phyloP scores from a whole-genome alignment of 1,140 invertebrate species.

The Steinernema khuongi region DNA sequence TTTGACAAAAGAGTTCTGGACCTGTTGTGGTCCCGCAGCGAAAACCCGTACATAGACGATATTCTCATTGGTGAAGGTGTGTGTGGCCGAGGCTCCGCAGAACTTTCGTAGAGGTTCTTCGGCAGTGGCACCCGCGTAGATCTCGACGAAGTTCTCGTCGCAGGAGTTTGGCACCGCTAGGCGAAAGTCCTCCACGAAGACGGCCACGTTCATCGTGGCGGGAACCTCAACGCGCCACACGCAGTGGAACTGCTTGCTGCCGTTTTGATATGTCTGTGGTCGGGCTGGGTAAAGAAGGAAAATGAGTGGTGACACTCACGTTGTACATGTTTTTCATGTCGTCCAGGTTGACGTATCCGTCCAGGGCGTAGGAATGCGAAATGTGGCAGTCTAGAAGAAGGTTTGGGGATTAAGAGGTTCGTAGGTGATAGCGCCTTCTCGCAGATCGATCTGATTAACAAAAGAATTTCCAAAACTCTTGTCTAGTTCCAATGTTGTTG shows the following conservation, averaged over 20 bases:
- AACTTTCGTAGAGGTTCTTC: slow-evolving; percentile 12
- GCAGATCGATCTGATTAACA: no score
- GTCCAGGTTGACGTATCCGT: slow-evolving; percentile 18
- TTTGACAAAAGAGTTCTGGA: slow-evolving; percentile 20
- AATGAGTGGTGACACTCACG: slow-evolving; percentile 1
- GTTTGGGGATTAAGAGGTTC: no score
- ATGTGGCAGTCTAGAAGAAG: slow-evolving; percentile 16
- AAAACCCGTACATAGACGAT: slow-evolving; percentile 32
- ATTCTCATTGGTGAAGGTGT: slow-evolving; percentile 30
- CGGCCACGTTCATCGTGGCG: slow-evolving; percentile 19
- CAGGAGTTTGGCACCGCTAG: slow-evolving; percentile 33
- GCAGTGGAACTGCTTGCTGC: slow-evolving; percentile 23
- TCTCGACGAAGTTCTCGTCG: slow-evolving; percentile 33
- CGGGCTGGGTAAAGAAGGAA: slow-evolving; percentile 2
- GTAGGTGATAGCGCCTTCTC: no score
- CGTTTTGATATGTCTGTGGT: slow-evolving; percentile 22
- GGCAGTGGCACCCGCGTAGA: slow-evolving; percentile 21
- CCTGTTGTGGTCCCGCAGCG: slow-evolving; percentile 13
- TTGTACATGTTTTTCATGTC: slow-evolving; percentile 13
- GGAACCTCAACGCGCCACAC: slow-evolving; percentile 33
- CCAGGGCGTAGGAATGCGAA: slow-evolving; percentile 24
- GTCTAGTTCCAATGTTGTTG: no score
- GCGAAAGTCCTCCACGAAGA: slow-evolving; percentile 31
- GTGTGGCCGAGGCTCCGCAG: slow-evolving; percentile 29
- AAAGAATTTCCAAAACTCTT: no score